phyloP scores from a whole-genome alignment of 2,888 invertebrate genomes.

The Drosophila phalerata region DNA sequence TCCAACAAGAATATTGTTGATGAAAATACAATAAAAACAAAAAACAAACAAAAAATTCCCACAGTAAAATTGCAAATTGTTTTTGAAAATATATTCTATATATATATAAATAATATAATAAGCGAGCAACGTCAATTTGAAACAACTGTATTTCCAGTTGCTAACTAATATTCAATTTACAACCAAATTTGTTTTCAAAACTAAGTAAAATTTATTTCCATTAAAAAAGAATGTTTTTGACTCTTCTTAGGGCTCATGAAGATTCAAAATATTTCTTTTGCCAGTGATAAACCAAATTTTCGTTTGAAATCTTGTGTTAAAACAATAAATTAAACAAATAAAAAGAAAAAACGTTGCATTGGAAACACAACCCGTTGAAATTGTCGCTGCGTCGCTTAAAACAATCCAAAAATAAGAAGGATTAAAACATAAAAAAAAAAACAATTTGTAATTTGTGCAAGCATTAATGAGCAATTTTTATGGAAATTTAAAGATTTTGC shows the following conservation, averaged over 20 bases:
- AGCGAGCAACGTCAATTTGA: conserved; percentile 49
- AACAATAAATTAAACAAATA: conserved; percentile 17
- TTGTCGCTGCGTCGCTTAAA: conserved; percentile 47
- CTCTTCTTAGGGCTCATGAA: conserved; percentile 84
- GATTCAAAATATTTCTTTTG: conserved; percentile 83
- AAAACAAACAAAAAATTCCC: conserved; percentile 22
- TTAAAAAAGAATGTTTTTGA: conserved; percentile 78
- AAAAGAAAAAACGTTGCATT: conserved; percentile 26
- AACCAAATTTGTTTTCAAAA: conserved; percentile 16
- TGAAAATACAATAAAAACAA: conserved; percentile 48
- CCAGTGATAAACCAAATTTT: conserved; percentile 24
- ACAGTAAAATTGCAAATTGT: conserved; percentile 67
- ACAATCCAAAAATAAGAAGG: conserved; percentile 12
- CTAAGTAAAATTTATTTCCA: conserved; percentile 15
- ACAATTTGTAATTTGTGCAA: conserved; percentile 65
- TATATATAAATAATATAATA: conserved; percentile 20
- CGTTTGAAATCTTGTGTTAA: conserved; percentile 34
- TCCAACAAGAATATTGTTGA: conserved; percentile 40
- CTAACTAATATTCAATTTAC: conserved; percentile 21
- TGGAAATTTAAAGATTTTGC: conserved; percentile 26
- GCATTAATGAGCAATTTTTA: conserved; percentile 36
- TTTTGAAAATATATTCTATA: conserved; percentile 34
- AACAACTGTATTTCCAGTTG: conserved; percentile 29
- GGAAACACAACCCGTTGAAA: conserved; percentile 33
- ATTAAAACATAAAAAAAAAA: conserved; percentile 28